These are phyloP conservation scores for Dioctria rufipes DNA, from an alignment of 2,888 invertebrate species.

Conservation along the genomic window DNA sequence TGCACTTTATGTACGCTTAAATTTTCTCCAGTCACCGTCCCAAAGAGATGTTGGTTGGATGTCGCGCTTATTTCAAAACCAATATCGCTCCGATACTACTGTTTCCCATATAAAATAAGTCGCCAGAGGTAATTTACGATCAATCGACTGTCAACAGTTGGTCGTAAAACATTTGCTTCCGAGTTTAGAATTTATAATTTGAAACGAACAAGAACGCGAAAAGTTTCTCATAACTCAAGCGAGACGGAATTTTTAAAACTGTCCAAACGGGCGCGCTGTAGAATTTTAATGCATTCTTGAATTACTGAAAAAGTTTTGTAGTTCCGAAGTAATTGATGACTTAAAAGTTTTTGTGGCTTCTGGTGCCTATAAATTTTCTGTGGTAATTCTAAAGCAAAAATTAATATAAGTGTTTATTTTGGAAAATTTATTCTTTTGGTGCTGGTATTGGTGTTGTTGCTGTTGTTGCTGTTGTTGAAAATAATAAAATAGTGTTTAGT, in stretches of 20 bases:
- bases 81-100: neutral
- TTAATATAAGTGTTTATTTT: no score
- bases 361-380: neutral
- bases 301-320: neutral
- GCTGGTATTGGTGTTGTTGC: no score
- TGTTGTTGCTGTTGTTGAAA: no score
- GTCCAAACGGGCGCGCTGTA: neutral
- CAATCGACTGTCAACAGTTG: slow-evolving; percentile 58
- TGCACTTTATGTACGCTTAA: slow-evolving; percentile 6
- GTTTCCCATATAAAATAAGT: slow-evolving; percentile 52
- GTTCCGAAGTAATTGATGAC: neutral
- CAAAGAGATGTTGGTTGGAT: slow-evolving; percentile 7
- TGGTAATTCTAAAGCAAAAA: no score
- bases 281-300: neutral
- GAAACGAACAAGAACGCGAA: neutral
- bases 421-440: no score
- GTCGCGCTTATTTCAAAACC: slow-evolving; percentile 22
- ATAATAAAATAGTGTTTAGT: no score
- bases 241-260: neutral
- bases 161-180: slow-evolving; percentile 47
- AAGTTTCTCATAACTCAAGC: neutral
- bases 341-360: neutral
- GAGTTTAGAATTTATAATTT: neutral
- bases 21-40: neutral
- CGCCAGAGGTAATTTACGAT: slow-evolving; percentile 44